Evolutionary conservation across 64 coral and sea anemone genomes (phyloP), one percentile per base, ranked within the genome.

Genomic region (Anthopleura sola): DNA sequence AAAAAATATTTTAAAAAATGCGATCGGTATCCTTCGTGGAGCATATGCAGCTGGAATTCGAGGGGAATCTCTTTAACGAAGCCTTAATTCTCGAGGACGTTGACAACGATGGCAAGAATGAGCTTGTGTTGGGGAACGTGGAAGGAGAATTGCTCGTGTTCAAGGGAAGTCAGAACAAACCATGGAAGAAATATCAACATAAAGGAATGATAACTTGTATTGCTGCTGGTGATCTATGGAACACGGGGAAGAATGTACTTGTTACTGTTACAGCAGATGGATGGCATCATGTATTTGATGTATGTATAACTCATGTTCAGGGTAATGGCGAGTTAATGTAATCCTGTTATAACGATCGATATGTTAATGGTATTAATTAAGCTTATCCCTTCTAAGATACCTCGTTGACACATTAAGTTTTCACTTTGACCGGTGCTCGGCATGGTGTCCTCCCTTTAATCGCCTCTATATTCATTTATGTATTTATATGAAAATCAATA

Each of bases 11-110:
- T 86, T 10, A 74, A 87, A 86, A 74, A 28, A 92, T 77, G 33
- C 86, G 97, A 46, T 99, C 90, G 19, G 97, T 95, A 18, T 99
- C 93, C 18, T 99, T 99, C 83, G 97, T 99, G 17, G 97, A 99
- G 39, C 87, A 88, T 68, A 38, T 99, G 36, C 89, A 92, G 76
- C 37, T 99, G 5, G 97, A 99, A 56, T 92, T 99, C 69, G 78
- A 55, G 10, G 97, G 93, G 1, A 95, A 86, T 68, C 78, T 99
- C 53, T 87, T 95, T 16, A 90, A 94, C 17, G 90, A 94, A 77
- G 90, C 87, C 24, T 34, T 99, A 11, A 60, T 84, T 1, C 90
- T 99, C 6, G 93, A 86, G 2, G 97, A 99, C 81, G 90, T 99
- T 19, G 93, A 99, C 23, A 95, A 99, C 32, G 97, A 99, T 85